Conservation (phyloP, 2,888 invertebrate species). For the Spicauda simplicius region DNA sequence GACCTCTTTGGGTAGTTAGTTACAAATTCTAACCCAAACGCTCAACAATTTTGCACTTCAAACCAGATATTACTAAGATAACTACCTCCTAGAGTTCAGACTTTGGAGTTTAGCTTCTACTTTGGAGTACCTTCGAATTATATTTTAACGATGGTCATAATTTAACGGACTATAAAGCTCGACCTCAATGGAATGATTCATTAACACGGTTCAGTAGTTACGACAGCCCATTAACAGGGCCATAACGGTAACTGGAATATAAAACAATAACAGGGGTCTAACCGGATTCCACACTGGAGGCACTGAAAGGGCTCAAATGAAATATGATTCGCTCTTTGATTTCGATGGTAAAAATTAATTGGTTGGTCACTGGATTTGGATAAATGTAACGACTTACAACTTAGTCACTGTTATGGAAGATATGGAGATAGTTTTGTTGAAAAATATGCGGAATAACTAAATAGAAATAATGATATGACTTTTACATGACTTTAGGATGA, state of each 20-base stretch:
- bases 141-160: constrained; percentile 52
- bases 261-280: constrained; percentile 30
- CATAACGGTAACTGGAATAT: constrained; percentile 41
- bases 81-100: neutral
- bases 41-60: neutral
- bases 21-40: neutral
- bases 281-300: constrained; percentile 24
- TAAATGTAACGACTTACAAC: neutral
- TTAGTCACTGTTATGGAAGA: neutral
- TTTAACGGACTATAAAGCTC: constrained; percentile 51
- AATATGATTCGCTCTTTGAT: constrained; percentile 29
- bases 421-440: neutral
- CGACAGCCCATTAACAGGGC: constrained; percentile 50
- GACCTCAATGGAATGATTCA: constrained; percentile 52
- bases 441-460: neutral
- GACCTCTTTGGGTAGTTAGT: neutral
- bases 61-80: neutral
- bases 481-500: too few species aligned
- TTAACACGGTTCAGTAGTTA: constrained; percentile 52
- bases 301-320: constrained; percentile 20
- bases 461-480: neutral
- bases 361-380: neutral
- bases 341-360: constrained; percentile 23
- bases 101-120: neutral
- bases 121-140: constrained; percentile 44